Evolutionary conservation across 2,113 vertebrate genomes (phyloP).

Genomic region (Thinocorus orbignyianus): DNA sequence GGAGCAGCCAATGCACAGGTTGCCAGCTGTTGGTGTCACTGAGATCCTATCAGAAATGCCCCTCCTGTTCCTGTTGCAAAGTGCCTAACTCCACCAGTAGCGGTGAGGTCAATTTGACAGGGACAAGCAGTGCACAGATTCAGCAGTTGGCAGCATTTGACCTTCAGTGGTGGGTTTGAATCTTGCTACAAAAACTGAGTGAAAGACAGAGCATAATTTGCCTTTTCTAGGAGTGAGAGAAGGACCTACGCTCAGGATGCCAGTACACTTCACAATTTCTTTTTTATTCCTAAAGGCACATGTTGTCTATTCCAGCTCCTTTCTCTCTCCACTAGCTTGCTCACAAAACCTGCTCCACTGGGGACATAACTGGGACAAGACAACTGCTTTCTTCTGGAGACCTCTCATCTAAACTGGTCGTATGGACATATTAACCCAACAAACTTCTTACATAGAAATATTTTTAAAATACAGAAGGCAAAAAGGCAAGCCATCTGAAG

Average conservation of each 20-base stretch:
- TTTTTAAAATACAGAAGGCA: background rate
- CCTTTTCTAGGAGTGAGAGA: background rate
- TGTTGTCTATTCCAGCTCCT: background rate
- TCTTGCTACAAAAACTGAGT: background rate
- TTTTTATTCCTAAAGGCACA: background rate
- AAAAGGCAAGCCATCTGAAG: background rate
- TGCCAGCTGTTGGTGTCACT: background rate
- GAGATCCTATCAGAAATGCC: background rate
- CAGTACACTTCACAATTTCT: background rate
- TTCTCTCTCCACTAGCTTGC: background rate
- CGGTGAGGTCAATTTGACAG: background rate
- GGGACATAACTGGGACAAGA: background rate
- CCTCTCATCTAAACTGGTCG: background rate
- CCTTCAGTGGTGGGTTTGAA: background rate
- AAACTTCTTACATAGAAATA: background rate
- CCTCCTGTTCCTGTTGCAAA: fast-evolving
- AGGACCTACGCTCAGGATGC: background rate
- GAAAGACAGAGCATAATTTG: background rate
- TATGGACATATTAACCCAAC: background rate
- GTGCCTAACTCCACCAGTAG: background rate
- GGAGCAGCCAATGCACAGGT: background rate
- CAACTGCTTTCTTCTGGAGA: background rate
- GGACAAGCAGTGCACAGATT: background rate
- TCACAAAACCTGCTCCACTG: background rate
- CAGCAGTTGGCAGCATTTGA: background rate